Base-by-base conservation (phyloP, 2,888 invertebrate genomes). In the Patella pellucida region DNA sequence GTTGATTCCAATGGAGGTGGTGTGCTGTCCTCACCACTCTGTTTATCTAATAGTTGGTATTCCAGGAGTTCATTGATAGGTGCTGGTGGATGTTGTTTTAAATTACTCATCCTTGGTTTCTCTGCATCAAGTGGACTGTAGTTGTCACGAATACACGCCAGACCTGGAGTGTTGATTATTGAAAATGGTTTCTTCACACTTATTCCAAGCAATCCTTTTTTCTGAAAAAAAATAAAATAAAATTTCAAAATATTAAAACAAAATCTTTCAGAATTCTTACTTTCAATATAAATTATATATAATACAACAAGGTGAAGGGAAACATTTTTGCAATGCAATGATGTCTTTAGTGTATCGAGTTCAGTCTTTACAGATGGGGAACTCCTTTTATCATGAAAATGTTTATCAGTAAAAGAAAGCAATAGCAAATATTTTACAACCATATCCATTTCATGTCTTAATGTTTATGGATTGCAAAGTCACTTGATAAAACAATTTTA, bases 101-200 rank as follows among this genome's bases (percentile, higher is more conserved):
- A 19, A 62, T 62, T 68, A 68, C 72, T 72, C 19, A n/a, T 67
- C 27, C 52, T 75, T 27, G 73, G 72, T 68, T 83, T 83, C 71
- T 82, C 79, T 50, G 71, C 69, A 41, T 80, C 76, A 15, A 77
- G 72, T 72, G 84, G 85, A 71, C 84, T 85, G 81, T 88, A 88
- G 69, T 81, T 83, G 15, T 83, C 80, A 51, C 81, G 82, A 72
- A 88, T 86, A 73, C 80, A 85, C 16, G 84, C 82, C 12, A 88
- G 78, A 54, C 85, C 85, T 69, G 83, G 79, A 23, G 88, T 88
- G 56, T 87, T 85, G 23, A 88, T 76, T 7, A 87, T 83, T 56
- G 85, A 82, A 69, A 84, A 84, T 62, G 86, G 86, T 15, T 82
- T 81, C 52, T 82, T 79, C 16, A 82, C 83, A 72, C 79, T 81